Evolutionary conservation across 2,113 vertebrate genomes (phyloP).

Genomic region (Menura novaehollandiae): DNA sequence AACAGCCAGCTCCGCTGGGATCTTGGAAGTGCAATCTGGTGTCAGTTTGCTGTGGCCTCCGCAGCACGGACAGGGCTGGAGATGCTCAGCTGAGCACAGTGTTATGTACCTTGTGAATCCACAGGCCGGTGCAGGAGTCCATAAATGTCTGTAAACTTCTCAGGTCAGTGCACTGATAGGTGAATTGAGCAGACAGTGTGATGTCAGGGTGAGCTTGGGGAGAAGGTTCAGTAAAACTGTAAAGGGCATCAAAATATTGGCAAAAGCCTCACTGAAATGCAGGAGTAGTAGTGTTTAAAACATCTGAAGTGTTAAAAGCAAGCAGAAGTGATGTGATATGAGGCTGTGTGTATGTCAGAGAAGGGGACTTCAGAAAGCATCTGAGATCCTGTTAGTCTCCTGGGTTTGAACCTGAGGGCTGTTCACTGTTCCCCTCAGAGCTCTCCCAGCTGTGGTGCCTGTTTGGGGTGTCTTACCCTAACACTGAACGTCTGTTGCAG

Average conservation of each 20-base stretch:
- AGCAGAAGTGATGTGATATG: fast-evolving
- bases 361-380: not conserved
- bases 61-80: not conserved
- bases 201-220: not conserved
- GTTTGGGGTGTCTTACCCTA: not conserved
- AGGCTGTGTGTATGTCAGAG: not conserved
- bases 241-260: not conserved
- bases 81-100: not conserved
- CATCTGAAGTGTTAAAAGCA: not conserved
- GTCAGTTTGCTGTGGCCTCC: not conserved
- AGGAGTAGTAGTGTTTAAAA: not conserved
- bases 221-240: not conserved
- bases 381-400: not conserved
- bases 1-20: not conserved
- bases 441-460: not conserved
- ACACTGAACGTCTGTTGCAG: slow-evolving; percentile 64
- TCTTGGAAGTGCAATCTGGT: not conserved
- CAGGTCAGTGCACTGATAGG: not conserved
- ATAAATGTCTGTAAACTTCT: not conserved
- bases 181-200: not conserved
- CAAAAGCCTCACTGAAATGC: not conserved
- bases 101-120: not conserved
- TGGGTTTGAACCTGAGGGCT: not conserved
- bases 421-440: fast-evolving
- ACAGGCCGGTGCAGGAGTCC: not conserved